Evolutionary conservation across 2,888 invertebrate species (phyloP), one percentile per base, ranked within the genome.

Genomic region (Andrena praecox): DNA sequence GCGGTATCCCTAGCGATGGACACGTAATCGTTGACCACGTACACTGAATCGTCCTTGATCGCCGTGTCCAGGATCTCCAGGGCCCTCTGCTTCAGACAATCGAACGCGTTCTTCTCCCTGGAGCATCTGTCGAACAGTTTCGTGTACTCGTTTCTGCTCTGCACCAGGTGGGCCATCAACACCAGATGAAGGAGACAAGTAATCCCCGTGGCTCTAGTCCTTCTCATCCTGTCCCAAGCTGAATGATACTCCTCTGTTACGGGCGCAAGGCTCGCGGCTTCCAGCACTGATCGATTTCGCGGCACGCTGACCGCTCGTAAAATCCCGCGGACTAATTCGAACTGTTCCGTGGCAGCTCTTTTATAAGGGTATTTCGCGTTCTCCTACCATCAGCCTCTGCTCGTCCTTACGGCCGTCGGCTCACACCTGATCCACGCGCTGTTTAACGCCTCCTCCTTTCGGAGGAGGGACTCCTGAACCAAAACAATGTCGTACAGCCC

Each of bases 401-500:
- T 72, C 56, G 76, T 81, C 77, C 80, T 82, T 82, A 42, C 69
- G 62, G 54, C 62, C 75, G 81, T 33, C 67, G 50, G 66, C 77
- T 77, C 60, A 70, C 84, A 82, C 82, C 81, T 86, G 89, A 90
- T 91, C 90, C 91, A 93, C 93, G 93, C 93, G 93, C 93, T 93
- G 93, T 93, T 93, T 94, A 93, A 91, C 93, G 92, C 92, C 90
- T 90, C 86, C 85, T 85, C 85, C 84, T 80, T 70, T 85, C 72
- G 85, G 88, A 84, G 80, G 82, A 85, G 84, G 88, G 89, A 85
- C 87, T 89, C 89, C 87, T 89, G 85, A 91, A 92, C 90, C 92
- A 92, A 93, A 92, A 93, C 93, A 93, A 92, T 92, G 90, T 88
- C 90, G 91, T 90, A 90, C 90, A 91, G 91, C 88, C 91, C 87